Base-by-base conservation (phyloP, 2,113 vertebrate genomes). In the Callorhinus ursinus region DNA sequence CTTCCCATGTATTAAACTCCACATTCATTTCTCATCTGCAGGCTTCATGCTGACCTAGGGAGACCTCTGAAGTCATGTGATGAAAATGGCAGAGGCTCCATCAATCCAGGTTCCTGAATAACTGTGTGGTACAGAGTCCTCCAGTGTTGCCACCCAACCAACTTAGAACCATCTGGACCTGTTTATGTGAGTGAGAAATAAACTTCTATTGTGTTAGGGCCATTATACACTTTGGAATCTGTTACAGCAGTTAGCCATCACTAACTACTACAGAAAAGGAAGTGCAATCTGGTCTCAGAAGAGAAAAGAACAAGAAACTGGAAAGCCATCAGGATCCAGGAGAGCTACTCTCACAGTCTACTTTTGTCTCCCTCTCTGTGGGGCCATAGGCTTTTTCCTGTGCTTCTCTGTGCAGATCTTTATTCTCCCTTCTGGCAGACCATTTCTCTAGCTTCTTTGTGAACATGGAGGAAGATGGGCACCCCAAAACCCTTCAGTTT, bases 371-470 rank as follows among this genome's bases (percentile, higher is more conserved):
- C 51, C 15, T 89, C 39, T 94, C 67, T 19, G 2, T 53, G 84
- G 90, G 19, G 18, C 51, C 15, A 74, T 18, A 85, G 69, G 9
- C 53, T 72, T 93, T 88, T 88, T 71, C 33, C 59, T 63, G 55
- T 72, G 10, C 59, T 93, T 86, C 65, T 89, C 69, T 89, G 59
- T 36, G 24, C 39, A 21, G 4, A 55, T 80, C 42, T 84, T 90
- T 59, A 90, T 57, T 72, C 33, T 94, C 67, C 39, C 82, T 76
- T 88, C 89, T 88, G 87, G 79, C 19, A 79, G 53, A 77, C 49
- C 46, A 72, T 76, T 88, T 92, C 59, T 79, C 76, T 42, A 95
- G 63, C 14, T 95, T 97, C 49, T 94, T 93, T 82, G 53, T 65
- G 16, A 55, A 88, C 49, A 93, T 4, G 42, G 26, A 49, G 22